Percentiles rank a stretch among this genome's conserved stretches.
These are phyloP conservation scores for Otus scops DNA, from an alignment of 2,797 vertebrate species.

Conservation along the genomic window DNA sequence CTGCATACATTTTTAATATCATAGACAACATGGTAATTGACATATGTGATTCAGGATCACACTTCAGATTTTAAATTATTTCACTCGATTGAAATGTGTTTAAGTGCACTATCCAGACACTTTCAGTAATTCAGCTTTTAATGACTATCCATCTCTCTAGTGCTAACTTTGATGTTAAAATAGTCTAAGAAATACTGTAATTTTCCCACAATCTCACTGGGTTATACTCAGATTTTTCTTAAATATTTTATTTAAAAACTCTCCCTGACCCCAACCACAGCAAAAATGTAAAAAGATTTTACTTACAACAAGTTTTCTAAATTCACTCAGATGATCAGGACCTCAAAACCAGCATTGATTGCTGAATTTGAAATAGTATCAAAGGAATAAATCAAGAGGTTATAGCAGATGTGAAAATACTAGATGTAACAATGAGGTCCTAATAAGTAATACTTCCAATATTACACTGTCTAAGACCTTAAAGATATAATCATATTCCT, in stretches of 20 bases:
- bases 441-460: conserved; percentile 60
- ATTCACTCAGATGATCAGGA: conserved; percentile 57
- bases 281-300: conserved; percentile 70
- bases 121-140: conserved; percentile 73
- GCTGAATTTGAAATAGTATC: conserved; percentile 67
- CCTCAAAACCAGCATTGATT: conserved; percentile 50
- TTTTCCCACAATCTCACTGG: conserved; percentile 64
- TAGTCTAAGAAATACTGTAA: conserved; percentile 68
- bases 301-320: conserved; percentile 66
- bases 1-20: conserved; percentile 69
- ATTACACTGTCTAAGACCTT: conserved; percentile 10
- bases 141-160: conserved; percentile 67
- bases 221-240: conserved; percentile 72
- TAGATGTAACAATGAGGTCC: conserved; percentile 47
- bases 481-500: neutral
- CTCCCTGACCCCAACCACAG: conserved; percentile 63
- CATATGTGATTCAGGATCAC: conserved; percentile 72
- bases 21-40: conserved; percentile 72
- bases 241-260: conserved; percentile 80
- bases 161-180: conserved; percentile 75
- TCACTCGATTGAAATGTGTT: conserved; percentile 63
- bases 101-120: conserved; percentile 69
- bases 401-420: conserved; percentile 61
- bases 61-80: conserved; percentile 74
- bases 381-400: conserved; percentile 65